A percentile compares a stretch with the other conserved stretches of the same genome.
Evolutionary conservation across 1,140 invertebrate genomes (phyloP).

Genomic region (Drosophila arizonae): DNA sequence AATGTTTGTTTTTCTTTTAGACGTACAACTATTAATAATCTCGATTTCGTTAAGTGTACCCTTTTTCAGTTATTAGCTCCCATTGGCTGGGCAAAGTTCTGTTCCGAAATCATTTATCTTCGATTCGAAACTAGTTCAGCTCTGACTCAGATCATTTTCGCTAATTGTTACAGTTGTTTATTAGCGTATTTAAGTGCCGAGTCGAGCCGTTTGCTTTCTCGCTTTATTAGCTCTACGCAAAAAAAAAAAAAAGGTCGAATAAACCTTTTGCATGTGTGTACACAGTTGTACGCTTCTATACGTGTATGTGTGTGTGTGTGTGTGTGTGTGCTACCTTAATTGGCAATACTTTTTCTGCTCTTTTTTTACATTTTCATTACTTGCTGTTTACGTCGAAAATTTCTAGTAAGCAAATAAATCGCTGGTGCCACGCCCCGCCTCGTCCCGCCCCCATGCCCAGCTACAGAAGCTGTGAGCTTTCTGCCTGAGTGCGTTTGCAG

Average conservation of each 20-base stretch:
- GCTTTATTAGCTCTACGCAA: conserved; percentile 1
- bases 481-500: conserved; percentile 64
- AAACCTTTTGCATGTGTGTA: background rate
- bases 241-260: conserved; percentile 8
- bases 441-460: background rate
- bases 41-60: too few relatives aligned
- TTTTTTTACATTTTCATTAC: conserved; percentile 27
- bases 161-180: background rate
- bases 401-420: conserved; percentile 71
- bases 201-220: background rate
- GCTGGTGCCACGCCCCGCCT: conserved; percentile 14
- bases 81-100: too few relatives aligned
- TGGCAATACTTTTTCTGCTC: conserved; percentile 28
- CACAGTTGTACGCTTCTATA: conserved; percentile 1
- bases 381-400: conserved; percentile 51
- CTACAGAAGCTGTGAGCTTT: conserved; percentile 27
- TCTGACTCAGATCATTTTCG: background rate
- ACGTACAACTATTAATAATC: too few relatives aligned
- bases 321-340: conserved; percentile 27
- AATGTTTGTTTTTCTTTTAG: too few relatives aligned
- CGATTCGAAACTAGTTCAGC: too few relatives aligned
- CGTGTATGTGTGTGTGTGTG: background rate
- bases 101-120: too few relatives aligned
- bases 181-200: background rate
- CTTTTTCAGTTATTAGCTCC: too few relatives aligned